Evolutionary conservation across 2,888 invertebrate species (phyloP), one percentile per base, ranked within the genome.

Genomic region (Ethmia dodecea): DNA sequence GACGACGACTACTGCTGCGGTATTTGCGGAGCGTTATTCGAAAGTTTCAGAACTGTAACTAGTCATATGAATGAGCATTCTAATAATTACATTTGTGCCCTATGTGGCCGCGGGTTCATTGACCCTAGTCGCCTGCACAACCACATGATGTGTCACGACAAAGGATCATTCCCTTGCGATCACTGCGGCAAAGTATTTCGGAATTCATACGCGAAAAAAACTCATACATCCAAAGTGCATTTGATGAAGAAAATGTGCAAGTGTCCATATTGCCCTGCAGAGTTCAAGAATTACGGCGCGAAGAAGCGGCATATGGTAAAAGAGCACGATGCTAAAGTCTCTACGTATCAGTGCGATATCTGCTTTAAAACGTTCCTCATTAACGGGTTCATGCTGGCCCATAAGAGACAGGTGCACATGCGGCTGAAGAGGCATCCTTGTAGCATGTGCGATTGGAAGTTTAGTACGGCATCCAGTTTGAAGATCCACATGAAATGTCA

Each of bases 41-140:
- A 63, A 0, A 78, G 80, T 22, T 84, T 70, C 33, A 80, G 75
- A 43, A 61, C 75, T 3, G 38, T 86, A 0, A 81, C 80, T 18
- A 74, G 79, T 9, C 77, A 78, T 31, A 68, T 73, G 63, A 61
- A 65, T n/a, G 42, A 38, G 0, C 76, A 78, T 39, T 68, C 56
- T 26, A 59, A 54, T 13, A 73, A 70, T 43, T 70, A 48, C 27
- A 38, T 63, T 3, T 78, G 78, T 28, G 55, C 61, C 0, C 10
- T 28, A 6, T 33, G 34, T 29, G 29, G 18, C 11, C 15, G 6
- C 8, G 31, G 31, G 3, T 31, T 24, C 24, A 64, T 83, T 2
- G 14, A 10, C 5, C n/a, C 22, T 1, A 26, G 11, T 6, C 11
- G 5, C n/a, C 6, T 26, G 26, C 26, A 11, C 10, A 26, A 26